Conservation (phyloP, 2,797 vertebrate species). For the Channallabes apus region DNA sequence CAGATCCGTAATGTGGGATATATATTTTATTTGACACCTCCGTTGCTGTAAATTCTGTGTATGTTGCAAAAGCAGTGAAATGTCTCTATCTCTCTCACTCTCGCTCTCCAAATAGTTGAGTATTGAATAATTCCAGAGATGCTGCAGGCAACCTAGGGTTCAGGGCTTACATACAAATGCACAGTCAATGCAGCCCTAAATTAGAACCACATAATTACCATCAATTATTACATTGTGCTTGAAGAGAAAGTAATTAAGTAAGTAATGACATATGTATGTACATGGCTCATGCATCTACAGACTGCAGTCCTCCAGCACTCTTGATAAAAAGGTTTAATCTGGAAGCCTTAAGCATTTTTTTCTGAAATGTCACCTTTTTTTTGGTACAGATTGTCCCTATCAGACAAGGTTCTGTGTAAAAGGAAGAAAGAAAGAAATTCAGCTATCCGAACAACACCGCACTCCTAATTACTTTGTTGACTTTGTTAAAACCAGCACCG, state of each 20-base stretch:
- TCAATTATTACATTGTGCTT: slow-evolving; percentile 21
- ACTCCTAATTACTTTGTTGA: no score
- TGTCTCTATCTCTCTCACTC: background rate
- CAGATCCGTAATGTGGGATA: background rate
- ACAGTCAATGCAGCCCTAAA: background rate
- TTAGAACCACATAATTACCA: slow-evolving; percentile 33
- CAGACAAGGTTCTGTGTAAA: background rate
- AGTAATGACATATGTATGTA: background rate
- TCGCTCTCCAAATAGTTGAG: background rate
- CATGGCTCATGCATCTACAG: background rate
- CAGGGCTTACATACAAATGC: slow-evolving; percentile 12
- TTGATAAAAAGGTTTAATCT: background rate
- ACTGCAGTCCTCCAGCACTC: background rate
- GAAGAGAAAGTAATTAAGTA: slow-evolving; percentile 6
- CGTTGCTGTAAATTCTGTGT: background rate
- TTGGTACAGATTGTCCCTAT: background rate
- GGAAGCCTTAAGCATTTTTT: background rate
- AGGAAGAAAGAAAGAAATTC: background rate
- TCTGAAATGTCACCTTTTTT: background rate
- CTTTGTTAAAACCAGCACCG: background rate
- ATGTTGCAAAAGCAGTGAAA: background rate
- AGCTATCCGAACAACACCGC: background rate
- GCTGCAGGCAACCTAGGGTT: slow-evolving; percentile 23
- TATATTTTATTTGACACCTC: background rate
- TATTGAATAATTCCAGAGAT: slow-evolving; percentile 17